phyloP scores from a whole-genome alignment of 2,113 vertebrate species.

The Cyanistes caeruleus region DNA sequence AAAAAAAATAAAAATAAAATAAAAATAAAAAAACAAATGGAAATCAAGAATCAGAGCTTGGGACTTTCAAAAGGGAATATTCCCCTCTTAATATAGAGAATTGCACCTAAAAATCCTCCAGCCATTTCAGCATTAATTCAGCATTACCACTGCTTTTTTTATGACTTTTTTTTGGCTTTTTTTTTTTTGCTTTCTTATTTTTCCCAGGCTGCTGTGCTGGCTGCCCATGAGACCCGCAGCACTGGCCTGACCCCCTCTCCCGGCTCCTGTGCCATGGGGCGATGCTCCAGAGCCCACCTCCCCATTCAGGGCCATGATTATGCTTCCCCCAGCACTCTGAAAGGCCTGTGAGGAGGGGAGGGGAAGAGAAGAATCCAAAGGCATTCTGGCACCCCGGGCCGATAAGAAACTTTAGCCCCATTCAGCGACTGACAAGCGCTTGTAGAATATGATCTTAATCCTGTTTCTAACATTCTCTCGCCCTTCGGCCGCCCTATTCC shows the following conservation, averaged over 20 bases:
- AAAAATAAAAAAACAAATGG: too few species aligned
- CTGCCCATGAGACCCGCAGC: not conserved
- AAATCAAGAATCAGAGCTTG: not conserved
- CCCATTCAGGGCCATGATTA: conserved; percentile 73
- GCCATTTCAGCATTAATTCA: not conserved
- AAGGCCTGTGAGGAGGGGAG: conserved; percentile 75
- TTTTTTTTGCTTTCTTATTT: not conserved
- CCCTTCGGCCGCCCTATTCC: conserved; percentile 81
- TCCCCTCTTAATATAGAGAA: not conserved
- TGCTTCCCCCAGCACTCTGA: conserved; percentile 70
- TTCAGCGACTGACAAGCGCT: conserved; percentile 87
- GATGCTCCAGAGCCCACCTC: conserved; percentile 69
- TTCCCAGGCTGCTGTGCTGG: not conserved
- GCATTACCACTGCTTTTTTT: rapidly evolving
- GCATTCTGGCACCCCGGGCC: conserved; percentile 78
- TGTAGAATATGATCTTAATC: conserved; percentile 96
- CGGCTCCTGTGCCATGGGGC: rapidly evolving
- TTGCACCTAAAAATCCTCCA: not conserved
- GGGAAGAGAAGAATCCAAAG: conserved; percentile 72
- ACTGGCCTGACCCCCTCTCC: not conserved
- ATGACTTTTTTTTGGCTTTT: not conserved
- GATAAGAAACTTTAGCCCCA: conserved; percentile 82
- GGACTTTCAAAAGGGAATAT: not conserved
- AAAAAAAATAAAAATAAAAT: not conserved
- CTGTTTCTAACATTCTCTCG: conserved; percentile 89